Base-by-base conservation (phyloP, 1,140 invertebrate species). In the Dryas iulia region DNA sequence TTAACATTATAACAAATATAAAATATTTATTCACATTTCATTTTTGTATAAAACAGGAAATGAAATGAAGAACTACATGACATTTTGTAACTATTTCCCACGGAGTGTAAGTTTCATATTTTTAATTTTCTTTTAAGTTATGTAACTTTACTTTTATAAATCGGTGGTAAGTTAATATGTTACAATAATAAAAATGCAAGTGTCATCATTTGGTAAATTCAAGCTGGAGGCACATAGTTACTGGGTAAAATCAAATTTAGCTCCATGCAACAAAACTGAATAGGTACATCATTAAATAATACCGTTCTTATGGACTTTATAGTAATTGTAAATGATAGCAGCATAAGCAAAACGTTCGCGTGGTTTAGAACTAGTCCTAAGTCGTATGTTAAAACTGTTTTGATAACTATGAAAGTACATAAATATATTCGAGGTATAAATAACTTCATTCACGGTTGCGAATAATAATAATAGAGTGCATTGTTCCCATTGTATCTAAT, bases 401-500 rank as follows among this genome's bases (percentile, higher is more conserved):
- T 47, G 39, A 47, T 47, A 47, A 47, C 18, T 47, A 21, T 47
- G 18, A 21, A 47, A 47, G 14, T 47, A 21, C 56, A 58, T 58
- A 58, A 58, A 58, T 58, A 47, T 47, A 47, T 47, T 21, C 6
- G 18, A 47, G 39, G 7, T 47, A 74, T 76, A 76, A 79, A 79
- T 76, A 78, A 74, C 67, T 74, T 60, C 14, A 63, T 60, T 66
- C 68, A 64, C 52, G 62, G 64, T 64, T 69, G 62, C 57, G 63
- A 69, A 73, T 66, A 71, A 71, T 72, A 80, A 78, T 81, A 73
- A 74, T 67, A 66, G 62, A 72, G 71, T 71, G 74, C 74, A 78
- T 84, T 81, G 81, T 83, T 75, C 77, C 67, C 75, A 76, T 77
- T 83, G 79, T 83, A 67, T 77, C 69, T 78, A 76, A 81, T 77